Evolutionary conservation across 1,140 invertebrate genomes (phyloP).

Genomic region (Phymorhynchus buccinoides): DNA sequence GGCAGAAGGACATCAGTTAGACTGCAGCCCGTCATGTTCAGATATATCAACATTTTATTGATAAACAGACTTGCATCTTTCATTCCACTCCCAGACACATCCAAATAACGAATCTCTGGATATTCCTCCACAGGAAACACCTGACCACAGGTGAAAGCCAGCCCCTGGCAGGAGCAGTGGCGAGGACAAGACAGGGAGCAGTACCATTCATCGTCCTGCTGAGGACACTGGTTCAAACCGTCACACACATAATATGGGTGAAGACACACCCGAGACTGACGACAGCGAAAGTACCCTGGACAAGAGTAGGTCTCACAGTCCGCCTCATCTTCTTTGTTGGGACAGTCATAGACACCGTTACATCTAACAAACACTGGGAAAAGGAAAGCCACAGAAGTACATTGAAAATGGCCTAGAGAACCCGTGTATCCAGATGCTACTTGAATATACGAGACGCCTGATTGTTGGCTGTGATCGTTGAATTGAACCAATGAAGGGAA

Average conservation of each 20-base stretch:
- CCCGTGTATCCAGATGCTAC: too few species aligned
- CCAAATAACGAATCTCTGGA: not conserved
- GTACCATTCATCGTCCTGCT: conserved; percentile 30
- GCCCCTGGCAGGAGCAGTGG: not conserved
- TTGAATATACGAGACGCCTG: too few species aligned
- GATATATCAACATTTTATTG: not conserved
- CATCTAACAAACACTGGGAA: conserved; percentile 8
- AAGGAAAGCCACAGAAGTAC: not conserved
- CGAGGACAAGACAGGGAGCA: conserved; percentile 25
- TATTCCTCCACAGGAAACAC: not conserved
- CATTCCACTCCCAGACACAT: not conserved
- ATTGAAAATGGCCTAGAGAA: not conserved
- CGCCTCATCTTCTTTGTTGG: not conserved
- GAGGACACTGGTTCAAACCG: conserved; percentile 16
- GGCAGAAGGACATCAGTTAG: not conserved
- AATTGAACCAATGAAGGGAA: too few species aligned
- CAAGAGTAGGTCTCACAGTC: conserved; percentile 18
- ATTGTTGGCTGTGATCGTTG: too few species aligned
- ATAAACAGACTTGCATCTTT: not conserved
- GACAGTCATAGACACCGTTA: conserved; percentile 28
- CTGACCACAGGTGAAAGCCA: not conserved
- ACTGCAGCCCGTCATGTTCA: not conserved
- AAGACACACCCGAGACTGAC: not conserved
- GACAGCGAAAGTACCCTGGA: conserved; percentile 24
- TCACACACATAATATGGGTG: conserved; percentile 27